These are phyloP conservation scores for Radopholus similis DNA, from an alignment of 1,140 invertebrate genomes.

Conservation along the genomic window DNA sequence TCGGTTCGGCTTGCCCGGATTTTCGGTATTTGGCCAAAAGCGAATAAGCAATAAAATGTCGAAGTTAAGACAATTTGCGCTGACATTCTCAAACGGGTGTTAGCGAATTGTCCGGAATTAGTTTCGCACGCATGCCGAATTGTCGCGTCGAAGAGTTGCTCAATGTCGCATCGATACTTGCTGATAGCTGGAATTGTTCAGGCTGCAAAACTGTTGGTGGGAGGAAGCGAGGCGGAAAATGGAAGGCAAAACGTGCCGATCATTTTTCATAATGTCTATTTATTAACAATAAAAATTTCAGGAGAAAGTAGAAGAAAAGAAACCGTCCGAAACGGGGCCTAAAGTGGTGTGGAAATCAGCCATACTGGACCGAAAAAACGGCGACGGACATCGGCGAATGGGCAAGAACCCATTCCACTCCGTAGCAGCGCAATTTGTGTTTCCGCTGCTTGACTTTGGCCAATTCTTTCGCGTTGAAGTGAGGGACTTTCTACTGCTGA, in stretches of 20 bases:
- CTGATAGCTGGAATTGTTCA: constrained; percentile 1
- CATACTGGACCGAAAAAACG: neutral
- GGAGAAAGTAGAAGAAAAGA: neutral
- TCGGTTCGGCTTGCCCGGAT: constrained; percentile 1
- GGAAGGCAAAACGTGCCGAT: neutral
- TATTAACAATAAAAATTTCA: neutral
- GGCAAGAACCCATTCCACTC: neutral
- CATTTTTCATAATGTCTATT: neutral
- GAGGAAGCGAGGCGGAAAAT: neutral
- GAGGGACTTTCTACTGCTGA: neutral
- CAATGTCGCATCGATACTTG: constrained; percentile 6
- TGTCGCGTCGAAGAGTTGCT: constrained; percentile 1
- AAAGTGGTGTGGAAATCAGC: constrained; percentile 11
- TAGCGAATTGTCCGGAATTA: constrained; percentile 12
- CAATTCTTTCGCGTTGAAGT: neutral
- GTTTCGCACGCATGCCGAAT: neutral
- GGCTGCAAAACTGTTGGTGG: constrained; percentile 8
- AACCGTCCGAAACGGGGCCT: neutral
- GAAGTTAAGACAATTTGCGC: neutral
- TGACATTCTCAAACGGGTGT: constrained; percentile 7
- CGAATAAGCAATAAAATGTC: neutral
- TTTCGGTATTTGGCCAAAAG: constrained; percentile 2
- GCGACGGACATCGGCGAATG: neutral
- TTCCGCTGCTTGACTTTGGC: constrained; percentile 4
- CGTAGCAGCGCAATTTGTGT: constrained; percentile 11